These are phyloP conservation scores for Bucorvus abyssinicus DNA, from an alignment of 2,797 vertebrate species.

Conservation along the genomic window DNA sequence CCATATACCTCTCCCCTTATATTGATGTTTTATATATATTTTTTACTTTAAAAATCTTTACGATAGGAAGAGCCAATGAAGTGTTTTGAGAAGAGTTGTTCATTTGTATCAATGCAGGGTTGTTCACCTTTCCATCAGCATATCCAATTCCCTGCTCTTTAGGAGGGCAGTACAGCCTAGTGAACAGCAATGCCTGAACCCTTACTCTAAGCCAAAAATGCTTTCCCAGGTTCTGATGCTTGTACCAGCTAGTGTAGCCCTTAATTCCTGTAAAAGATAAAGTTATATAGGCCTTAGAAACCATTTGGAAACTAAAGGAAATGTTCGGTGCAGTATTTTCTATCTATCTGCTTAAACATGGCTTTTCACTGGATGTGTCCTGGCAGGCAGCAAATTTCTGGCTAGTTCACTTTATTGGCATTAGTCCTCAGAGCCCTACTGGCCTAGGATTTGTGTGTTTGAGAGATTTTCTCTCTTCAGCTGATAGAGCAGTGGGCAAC, in stretches of 20 bases:
- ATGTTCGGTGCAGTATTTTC: not conserved
- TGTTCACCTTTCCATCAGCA: not conserved
- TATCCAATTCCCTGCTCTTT: not conserved
- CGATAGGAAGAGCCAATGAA: not conserved
- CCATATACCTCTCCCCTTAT: not conserved
- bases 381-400: conserved; percentile 3
- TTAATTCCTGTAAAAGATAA: not conserved
- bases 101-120: not conserved
- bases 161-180: not conserved
- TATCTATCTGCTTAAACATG: not conserved
- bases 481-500: conserved; percentile 1
- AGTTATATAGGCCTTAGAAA: not conserved
- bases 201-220: not conserved
- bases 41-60: not conserved
- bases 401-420: not conserved
- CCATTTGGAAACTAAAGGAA: not conserved
- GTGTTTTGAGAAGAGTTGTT: not conserved
- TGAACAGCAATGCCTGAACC: not conserved
- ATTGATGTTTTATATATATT: not conserved
- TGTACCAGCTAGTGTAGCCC: not conserved
- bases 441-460: not conserved
- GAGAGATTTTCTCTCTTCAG: conserved; percentile 7
- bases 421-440: not conserved
- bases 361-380: not conserved
- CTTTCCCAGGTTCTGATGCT: not conserved